Conservation (phyloP, 2,113 vertebrate species). For the Podocnemis expansa region DNA sequence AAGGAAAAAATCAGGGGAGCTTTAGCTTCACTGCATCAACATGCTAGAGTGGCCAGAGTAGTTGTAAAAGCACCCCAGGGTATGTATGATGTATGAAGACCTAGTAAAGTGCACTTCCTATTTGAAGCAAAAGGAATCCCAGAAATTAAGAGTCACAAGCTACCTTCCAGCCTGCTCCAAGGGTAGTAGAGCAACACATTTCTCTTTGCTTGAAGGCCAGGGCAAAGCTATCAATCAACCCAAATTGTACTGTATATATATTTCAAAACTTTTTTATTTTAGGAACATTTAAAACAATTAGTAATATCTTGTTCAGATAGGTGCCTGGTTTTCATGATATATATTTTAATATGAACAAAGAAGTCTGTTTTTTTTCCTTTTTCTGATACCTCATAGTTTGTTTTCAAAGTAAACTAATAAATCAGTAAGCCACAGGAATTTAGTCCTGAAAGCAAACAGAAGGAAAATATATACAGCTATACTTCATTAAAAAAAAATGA, state of each 20-base stretch:
- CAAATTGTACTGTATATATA: neutral
- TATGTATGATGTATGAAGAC: neutral
- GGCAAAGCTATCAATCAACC: neutral
- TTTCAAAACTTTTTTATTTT: neutral
- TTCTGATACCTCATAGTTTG: neutral
- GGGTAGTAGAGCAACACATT: neutral
- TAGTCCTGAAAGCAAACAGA: neutral
- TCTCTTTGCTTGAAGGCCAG: neutral
- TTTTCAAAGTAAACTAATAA: neutral
- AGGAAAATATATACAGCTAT: neutral
- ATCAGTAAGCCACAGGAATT: neutral
- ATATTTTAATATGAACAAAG: neutral
- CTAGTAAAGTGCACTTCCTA: neutral
- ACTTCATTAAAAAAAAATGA: neutral
- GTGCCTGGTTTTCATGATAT: neutral
- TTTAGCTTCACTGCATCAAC: neutral
- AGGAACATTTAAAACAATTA: neutral
- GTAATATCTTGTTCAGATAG: neutral
- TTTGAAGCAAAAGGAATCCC: neutral
- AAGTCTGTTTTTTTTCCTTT: neutral
- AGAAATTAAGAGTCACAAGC: neutral
- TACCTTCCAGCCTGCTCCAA: neutral
- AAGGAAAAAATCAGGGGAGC: neutral
- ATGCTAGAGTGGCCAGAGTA: neutral
- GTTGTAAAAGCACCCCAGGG: neutral